Evolutionary conservation across 2,888 invertebrate genomes (phyloP).

Genomic region (Cephus sareptanus): DNA sequence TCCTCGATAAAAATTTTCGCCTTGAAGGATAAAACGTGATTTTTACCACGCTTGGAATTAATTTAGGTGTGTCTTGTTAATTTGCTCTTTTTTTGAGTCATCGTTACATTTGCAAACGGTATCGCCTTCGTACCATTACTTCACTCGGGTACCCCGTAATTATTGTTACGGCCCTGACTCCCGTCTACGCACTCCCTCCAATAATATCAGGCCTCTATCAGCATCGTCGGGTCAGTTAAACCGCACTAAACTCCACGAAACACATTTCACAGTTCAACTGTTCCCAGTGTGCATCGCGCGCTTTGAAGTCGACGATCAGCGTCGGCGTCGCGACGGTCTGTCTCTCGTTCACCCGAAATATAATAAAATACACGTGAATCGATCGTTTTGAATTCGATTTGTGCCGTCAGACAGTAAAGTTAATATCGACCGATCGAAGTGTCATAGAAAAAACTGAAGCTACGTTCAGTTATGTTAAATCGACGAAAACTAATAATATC

Average conservation of each 20-base stretch:
- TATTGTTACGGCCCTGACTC: constrained; percentile 26
- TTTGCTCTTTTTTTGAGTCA: not conserved
- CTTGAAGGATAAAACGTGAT: not conserved
- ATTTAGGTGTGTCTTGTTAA: not conserved
- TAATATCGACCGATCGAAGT: not conserved
- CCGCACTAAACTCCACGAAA: constrained; percentile 9
- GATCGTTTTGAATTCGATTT: not conserved
- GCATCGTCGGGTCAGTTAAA: constrained; percentile 4
- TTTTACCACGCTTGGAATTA: not conserved
- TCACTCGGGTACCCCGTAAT: constrained; percentile 6
- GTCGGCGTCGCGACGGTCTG: not conserved
- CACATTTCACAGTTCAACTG: not conserved
- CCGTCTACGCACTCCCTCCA: constrained; percentile 17
- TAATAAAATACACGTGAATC: not conserved
- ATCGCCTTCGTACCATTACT: not conserved
- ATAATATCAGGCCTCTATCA: constrained; percentile 8
- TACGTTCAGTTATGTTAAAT: not conserved
- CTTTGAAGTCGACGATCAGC: not conserved
- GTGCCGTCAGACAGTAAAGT: not conserved
- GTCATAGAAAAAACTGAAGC: not conserved
- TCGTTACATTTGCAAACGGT: not conserved
- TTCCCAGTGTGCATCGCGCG: not conserved
- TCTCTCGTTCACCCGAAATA: not conserved
- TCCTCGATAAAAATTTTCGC: not conserved
- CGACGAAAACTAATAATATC: not conserved